Evolutionary conservation across 1,140 invertebrate species (phyloP).

Genomic region (Drosophila micromelanica): DNA sequence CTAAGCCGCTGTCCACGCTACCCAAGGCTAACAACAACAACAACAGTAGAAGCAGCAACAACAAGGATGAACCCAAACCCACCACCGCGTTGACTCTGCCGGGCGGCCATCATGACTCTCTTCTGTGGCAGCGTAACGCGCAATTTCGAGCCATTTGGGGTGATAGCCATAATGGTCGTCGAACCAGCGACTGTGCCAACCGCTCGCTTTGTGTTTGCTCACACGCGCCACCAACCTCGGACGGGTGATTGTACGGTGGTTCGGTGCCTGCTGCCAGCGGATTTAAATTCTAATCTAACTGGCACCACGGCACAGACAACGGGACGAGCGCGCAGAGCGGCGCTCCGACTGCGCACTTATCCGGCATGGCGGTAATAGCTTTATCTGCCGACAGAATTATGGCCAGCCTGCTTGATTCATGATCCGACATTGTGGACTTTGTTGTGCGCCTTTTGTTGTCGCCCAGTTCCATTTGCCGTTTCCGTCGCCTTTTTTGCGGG

Average conservation of each 20-base stretch:
- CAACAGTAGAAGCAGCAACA: background rate
- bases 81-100: constrained; percentile 40
- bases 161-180: constrained; percentile 73
- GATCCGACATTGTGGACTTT: constrained; percentile 56
- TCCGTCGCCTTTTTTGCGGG: constrained; percentile 19
- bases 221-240: constrained; percentile 32
- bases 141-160: constrained; percentile 69
- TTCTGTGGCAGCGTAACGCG: constrained; percentile 37
- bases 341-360: constrained; percentile 66
- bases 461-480: constrained; percentile 6
- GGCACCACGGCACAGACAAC: constrained; percentile 37
- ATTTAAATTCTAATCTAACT: constrained; percentile 81
- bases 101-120: constrained; percentile 30
- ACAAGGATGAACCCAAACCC: constrained; percentile 43
- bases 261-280: constrained; percentile 48
- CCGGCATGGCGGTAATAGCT: constrained; percentile 80
- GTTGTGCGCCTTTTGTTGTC: constrained; percentile 47
- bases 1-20: constrained; percentile 74
- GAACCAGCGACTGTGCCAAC: constrained; percentile 35
- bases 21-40: constrained; percentile 22
- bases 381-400: constrained; percentile 82
- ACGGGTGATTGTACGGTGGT: constrained; percentile 18
- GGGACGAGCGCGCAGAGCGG: background rate
- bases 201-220: constrained; percentile 56
- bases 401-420: constrained; percentile 71